Conservation (phyloP, 2,888 invertebrate species). For the Aphodius granarius region DNA sequence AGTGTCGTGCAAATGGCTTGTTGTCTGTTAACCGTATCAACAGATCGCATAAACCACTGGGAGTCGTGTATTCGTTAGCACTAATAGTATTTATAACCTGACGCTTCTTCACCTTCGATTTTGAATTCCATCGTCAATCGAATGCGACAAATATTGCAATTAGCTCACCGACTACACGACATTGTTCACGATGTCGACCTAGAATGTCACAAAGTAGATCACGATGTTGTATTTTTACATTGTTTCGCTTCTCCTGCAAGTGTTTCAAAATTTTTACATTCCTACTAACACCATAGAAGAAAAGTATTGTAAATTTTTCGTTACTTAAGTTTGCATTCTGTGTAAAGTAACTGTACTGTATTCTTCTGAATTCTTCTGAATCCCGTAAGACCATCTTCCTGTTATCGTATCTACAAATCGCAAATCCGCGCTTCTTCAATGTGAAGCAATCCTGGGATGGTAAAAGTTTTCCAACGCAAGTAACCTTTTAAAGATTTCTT, state of each 20-base stretch:
- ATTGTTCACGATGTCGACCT: too few relatives aligned
- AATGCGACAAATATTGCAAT: not conserved
- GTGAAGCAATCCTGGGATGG: not conserved
- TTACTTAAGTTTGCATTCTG: too few relatives aligned
- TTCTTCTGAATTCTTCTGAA: not conserved
- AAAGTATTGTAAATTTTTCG: too few relatives aligned
- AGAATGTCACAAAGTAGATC: too few relatives aligned
- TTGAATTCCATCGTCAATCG: not conserved
- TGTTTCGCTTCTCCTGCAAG: too few relatives aligned
- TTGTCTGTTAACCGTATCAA: not conserved
- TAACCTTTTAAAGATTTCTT: not conserved
- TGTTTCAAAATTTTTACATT: too few relatives aligned
- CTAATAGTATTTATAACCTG: not conserved
- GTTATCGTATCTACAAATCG: not conserved
- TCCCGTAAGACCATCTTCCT: not conserved
- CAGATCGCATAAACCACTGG: not conserved
- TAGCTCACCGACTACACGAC: too few relatives aligned
- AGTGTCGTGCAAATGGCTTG: constrained; percentile 10
- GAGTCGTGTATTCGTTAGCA: not conserved
- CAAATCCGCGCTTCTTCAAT: not conserved
- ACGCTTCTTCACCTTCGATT: not conserved
- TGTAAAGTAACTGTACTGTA: too few relatives aligned
- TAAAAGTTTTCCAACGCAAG: not conserved
- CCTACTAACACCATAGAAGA: too few relatives aligned
- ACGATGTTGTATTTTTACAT: too few relatives aligned